Conservation (phyloP, 2,797 vertebrate genomes). For the Cottoperca gobio region DNA sequence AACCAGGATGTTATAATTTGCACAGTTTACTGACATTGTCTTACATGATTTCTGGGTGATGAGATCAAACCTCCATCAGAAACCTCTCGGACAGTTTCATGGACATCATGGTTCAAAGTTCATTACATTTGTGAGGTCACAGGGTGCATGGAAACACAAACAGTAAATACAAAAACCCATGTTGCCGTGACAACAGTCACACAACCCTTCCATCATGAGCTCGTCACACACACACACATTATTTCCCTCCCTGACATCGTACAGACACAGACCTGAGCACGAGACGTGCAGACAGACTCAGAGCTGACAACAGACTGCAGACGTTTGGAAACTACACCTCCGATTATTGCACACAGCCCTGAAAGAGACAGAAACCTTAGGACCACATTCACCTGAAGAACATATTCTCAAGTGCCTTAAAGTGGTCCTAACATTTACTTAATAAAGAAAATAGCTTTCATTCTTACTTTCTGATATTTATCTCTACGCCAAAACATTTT, state of each 20-base stretch:
- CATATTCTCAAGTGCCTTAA: no score
- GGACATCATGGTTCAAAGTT: neutral
- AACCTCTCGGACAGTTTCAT: no score
- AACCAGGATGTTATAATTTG: no score
- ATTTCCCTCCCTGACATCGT: neutral
- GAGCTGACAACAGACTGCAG: conserved; percentile 7
- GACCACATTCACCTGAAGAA: no score
- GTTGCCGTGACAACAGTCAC: neutral
- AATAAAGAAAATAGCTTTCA: no score
- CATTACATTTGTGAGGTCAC: conserved; percentile 41
- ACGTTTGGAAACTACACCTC: neutral
- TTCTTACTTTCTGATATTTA: no score
- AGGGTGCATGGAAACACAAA: conserved; percentile 8
- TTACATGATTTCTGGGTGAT: no score
- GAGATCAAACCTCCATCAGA: no score
- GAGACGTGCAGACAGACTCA: neutral
- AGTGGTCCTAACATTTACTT: no score
- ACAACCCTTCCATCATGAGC: neutral
- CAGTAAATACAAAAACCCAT: neutral
- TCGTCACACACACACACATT: conserved; percentile 1
- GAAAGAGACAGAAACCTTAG: neutral
- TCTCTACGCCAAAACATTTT: no score
- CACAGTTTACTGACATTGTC: no score
- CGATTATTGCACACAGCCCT: conserved; percentile 27
- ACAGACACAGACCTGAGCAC: conserved; percentile 19